phyloP scores from a whole-genome alignment of 2,888 invertebrate genomes.

The Apomyelois bistriatella region DNA sequence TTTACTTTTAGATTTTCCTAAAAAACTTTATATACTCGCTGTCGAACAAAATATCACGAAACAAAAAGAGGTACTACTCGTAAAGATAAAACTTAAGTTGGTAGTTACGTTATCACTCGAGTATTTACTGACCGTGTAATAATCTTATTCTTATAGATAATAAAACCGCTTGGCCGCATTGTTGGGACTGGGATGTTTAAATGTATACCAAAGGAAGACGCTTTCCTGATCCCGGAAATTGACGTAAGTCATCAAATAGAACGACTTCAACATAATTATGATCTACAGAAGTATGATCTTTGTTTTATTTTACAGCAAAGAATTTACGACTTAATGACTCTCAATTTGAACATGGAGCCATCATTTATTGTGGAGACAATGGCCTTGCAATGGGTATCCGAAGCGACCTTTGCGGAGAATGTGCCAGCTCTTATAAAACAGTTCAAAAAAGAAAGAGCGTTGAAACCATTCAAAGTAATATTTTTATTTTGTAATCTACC shows the following conservation, averaged over 20 bases:
- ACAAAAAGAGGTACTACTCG: constrained; percentile 68
- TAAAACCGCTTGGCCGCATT: constrained; percentile 77
- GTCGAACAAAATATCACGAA: constrained; percentile 80
- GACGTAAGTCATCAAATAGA: constrained; percentile 40
- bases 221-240: constrained; percentile 75
- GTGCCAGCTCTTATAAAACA: constrained; percentile 66
- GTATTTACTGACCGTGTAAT: constrained; percentile 9
- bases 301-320: constrained; percentile 65
- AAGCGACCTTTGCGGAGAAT: constrained; percentile 70
- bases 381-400: constrained; percentile 75
- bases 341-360: constrained; percentile 81
- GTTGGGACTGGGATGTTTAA: constrained; percentile 78
- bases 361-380: constrained; percentile 75
- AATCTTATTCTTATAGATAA: constrained; percentile 55
- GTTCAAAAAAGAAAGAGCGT: constrained; percentile 71
- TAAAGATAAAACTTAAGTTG: background rate
- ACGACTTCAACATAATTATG: background rate
- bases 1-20: constrained; percentile 74
- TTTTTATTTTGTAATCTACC: constrained; percentile 14
- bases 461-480: constrained; percentile 78
- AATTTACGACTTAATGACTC: constrained; percentile 75
- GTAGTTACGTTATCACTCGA: background rate
- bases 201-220: constrained; percentile 77
- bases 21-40: constrained; percentile 81
- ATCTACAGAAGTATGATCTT: background rate